These are phyloP conservation scores for Mya arenaria DNA, from an alignment of 1,140 invertebrate species.

Conservation along the genomic window DNA sequence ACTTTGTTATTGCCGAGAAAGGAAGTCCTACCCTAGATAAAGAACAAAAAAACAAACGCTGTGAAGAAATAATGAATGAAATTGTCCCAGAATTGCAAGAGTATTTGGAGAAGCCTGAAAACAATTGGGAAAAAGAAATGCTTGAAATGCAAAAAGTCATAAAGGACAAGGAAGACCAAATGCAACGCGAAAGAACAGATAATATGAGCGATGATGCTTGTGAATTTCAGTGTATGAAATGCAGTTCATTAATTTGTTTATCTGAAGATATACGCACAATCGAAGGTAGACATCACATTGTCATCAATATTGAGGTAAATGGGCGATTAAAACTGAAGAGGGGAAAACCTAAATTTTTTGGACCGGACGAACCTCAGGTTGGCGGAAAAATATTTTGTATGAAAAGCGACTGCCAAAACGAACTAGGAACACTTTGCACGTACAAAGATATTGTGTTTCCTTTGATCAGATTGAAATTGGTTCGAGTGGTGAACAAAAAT, in stretches of 20 bases:
- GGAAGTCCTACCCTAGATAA: constrained; percentile 58
- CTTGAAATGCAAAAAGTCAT: constrained; percentile 49
- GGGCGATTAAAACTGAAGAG: neutral
- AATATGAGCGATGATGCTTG: neutral
- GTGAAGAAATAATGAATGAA: constrained; percentile 68
- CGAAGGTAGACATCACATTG: neutral
- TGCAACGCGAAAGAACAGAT: neutral
- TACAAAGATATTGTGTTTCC: constrained; percentile 23
- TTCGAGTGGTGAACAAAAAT: constrained; percentile 9
- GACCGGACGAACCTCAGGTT: neutral
- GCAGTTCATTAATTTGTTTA: neutral
- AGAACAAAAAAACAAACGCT: constrained; percentile 68
- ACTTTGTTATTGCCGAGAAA: constrained; percentile 61
- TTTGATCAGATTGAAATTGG: neutral
- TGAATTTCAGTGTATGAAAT: constrained; percentile 1
- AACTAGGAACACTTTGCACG: neutral
- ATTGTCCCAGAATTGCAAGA: constrained; percentile 56
- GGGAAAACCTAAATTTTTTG: neutral
- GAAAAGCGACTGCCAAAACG: neutral
- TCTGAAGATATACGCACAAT: neutral
- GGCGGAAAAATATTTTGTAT: neutral
- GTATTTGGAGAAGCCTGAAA: constrained; percentile 37
- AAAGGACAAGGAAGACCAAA: neutral
- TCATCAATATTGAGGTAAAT: neutral
- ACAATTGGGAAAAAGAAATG: constrained; percentile 43